Conservation (phyloP, 2,797 vertebrate species). For the Megalops cyprinoides region DNA sequence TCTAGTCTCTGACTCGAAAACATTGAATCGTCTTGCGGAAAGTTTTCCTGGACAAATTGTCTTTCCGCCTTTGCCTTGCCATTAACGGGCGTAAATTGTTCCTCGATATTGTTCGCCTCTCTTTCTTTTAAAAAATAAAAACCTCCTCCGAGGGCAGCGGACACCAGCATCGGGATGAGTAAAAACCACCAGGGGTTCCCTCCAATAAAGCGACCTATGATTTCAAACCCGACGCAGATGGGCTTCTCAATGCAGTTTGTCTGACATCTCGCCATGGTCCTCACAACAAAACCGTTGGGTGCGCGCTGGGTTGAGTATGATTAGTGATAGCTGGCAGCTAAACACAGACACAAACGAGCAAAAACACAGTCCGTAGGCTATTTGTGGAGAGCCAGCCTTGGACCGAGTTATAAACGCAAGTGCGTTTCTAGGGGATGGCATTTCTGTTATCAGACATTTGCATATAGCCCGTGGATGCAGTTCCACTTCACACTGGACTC, state of each 20-base stretch:
- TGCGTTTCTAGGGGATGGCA: background rate
- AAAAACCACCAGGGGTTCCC: slow-evolving; percentile 74
- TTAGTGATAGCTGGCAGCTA: too few species aligned
- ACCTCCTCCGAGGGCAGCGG: slow-evolving; percentile 69
- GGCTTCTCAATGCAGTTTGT: slow-evolving; percentile 6
- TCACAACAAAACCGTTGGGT: background rate
- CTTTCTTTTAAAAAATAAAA: slow-evolving; percentile 65
- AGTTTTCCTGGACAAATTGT: slow-evolving; percentile 65
- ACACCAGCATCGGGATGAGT: slow-evolving; percentile 62
- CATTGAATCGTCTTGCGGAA: slow-evolving; percentile 60
- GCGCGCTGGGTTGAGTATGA: too few species aligned
- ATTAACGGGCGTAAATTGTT: slow-evolving; percentile 76
- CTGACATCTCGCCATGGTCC: slow-evolving; percentile 7
- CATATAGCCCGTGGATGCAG: background rate
- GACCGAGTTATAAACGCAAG: background rate
- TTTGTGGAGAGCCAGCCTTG: background rate
- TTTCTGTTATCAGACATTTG: background rate
- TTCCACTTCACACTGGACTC: too few species aligned
- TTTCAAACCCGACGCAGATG: slow-evolving; percentile 48
- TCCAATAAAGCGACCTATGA: slow-evolving; percentile 68
- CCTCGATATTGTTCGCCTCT: slow-evolving; percentile 71
- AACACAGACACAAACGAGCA: background rate
- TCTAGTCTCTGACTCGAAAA: slow-evolving; percentile 75
- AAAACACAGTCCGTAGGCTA: background rate
- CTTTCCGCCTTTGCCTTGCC: slow-evolving; percentile 81